Evolutionary conservation across 1,140 invertebrate species (phyloP).

Genomic region (Nymphalis io): DNA sequence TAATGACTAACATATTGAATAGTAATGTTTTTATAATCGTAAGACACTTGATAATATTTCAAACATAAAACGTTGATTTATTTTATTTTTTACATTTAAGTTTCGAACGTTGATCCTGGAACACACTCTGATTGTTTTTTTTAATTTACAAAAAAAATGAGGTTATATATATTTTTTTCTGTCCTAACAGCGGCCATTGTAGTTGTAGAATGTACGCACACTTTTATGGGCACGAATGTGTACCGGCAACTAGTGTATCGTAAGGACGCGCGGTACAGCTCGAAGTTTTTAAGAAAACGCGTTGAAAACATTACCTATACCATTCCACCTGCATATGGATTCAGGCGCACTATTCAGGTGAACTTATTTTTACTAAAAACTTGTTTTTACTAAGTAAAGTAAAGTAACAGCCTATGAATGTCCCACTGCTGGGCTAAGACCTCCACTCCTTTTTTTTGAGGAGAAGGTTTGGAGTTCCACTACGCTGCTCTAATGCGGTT

Average conservation of each 20-base stretch:
- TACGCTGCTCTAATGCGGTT: too few species aligned
- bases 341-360: constrained; percentile 31
- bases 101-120: background rate
- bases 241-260: background rate
- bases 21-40: background rate
- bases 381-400: too few species aligned
- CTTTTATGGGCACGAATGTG: constrained; percentile 12
- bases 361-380: background rate
- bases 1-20: background rate
- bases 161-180: background rate
- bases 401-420: too few species aligned
- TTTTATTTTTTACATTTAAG: background rate
- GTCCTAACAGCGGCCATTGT: background rate
- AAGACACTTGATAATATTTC: background rate
- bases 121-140: background rate
- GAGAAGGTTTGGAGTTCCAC: too few species aligned
- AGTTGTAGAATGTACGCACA: constrained; percentile 8
- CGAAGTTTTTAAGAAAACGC: constrained; percentile 21
- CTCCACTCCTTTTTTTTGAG: too few species aligned
- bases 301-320: constrained; percentile 30
- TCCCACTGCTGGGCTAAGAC: too few species aligned
- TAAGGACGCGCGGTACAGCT: background rate
- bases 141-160: background rate
- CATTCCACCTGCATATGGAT: constrained; percentile 16
- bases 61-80: background rate